phyloP scores from a whole-genome alignment of 2,113 vertebrate genomes.

The Chionodraco myersi region DNA sequence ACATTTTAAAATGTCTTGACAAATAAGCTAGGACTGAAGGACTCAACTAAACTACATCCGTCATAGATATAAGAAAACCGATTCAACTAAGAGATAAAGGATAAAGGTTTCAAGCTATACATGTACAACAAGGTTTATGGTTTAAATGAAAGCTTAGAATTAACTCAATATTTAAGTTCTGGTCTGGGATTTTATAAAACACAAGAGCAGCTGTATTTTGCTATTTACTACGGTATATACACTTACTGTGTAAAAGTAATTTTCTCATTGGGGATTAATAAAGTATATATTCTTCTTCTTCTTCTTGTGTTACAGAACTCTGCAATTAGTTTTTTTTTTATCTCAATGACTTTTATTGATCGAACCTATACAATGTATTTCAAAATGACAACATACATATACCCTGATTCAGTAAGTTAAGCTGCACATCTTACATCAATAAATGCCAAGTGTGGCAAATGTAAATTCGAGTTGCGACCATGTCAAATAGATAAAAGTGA shows the following conservation, averaged over 20 bases:
- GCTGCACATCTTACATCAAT: neutral
- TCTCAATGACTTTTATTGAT: neutral
- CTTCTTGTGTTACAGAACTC: neutral
- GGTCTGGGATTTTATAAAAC: neutral
- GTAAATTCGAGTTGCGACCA: neutral
- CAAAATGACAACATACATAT: neutral
- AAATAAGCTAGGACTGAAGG: neutral
- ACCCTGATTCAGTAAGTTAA: neutral
- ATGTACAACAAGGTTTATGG: neutral
- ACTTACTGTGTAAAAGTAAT: neutral
- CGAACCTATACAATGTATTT: neutral
- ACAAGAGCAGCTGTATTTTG: neutral
- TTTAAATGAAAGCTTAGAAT: neutral
- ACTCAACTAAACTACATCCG: neutral
- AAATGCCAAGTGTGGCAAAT: neutral
- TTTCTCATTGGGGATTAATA: too few species aligned
- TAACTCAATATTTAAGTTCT: neutral
- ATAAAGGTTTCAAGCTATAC: neutral
- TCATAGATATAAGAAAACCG: neutral
- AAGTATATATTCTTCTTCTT: too few species aligned
- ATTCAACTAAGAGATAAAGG: neutral
- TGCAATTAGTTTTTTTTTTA: neutral
- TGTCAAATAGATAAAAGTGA: slow-evolving; percentile 13
- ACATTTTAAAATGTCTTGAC: neutral
- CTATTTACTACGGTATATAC: neutral